phyloP scores from a whole-genome alignment of 1,140 invertebrate species.

The Papilio dardanus region DNA sequence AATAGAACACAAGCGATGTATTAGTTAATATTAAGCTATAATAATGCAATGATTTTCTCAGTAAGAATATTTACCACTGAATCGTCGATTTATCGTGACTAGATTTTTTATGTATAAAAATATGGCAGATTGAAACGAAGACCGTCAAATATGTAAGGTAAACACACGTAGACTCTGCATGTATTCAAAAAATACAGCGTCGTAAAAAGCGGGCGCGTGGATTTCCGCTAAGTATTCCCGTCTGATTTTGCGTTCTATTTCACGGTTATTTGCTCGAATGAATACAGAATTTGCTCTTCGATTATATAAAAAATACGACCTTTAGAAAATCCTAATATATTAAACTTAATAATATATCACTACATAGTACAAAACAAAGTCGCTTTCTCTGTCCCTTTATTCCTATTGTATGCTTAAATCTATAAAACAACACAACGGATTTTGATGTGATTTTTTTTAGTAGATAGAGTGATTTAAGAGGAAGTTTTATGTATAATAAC shows the following conservation, averaged over 20 bases:
- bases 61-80: background rate
- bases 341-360: no score
- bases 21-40: background rate
- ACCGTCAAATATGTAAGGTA: constrained; percentile 63
- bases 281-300: constrained; percentile 45
- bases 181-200: constrained; percentile 59
- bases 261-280: constrained; percentile 42
- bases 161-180: constrained; percentile 50
- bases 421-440: no score
- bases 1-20: constrained; percentile 15
- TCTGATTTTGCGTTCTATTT: constrained; percentile 46
- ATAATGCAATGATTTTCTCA: background rate
- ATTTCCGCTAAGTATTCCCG: constrained; percentile 53
- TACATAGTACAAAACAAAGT: no score
- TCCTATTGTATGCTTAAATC: no score
- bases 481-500: no score
- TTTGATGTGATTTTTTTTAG: no score
- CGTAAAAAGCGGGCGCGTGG: constrained; percentile 56
- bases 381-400: no score
- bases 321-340: background rate
- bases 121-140: constrained; percentile 55
- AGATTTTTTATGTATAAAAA: background rate
- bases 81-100: constrained; percentile 39
- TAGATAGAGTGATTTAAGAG: no score
- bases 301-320: constrained; percentile 12